Conservation (phyloP, 2,888 invertebrate genomes). For the Heliconius aoede region DNA sequence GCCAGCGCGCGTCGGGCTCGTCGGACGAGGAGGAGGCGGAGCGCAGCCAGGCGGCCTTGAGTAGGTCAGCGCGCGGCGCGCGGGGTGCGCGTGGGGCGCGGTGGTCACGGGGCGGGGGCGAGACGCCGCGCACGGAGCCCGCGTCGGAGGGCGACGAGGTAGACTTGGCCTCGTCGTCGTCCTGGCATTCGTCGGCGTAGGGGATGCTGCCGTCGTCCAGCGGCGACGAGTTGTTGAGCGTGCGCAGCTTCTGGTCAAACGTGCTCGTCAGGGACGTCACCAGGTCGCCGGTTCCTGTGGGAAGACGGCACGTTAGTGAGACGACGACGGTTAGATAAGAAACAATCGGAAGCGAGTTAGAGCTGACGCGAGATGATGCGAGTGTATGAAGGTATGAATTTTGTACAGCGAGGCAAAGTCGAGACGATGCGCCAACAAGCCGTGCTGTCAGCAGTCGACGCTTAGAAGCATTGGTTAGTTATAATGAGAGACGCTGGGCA, state of each 20-base stretch:
- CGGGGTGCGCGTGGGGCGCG: slow-evolving; percentile 30
- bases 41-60: slow-evolving; percentile 79
- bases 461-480: slow-evolving; percentile 72
- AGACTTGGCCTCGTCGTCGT: slow-evolving; percentile 76
- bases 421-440: slow-evolving; percentile 55
- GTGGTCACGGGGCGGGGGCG: slow-evolving; percentile 46
- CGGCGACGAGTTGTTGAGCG: slow-evolving; percentile 87
- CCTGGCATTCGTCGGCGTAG: slow-evolving; percentile 88
- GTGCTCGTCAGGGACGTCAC: slow-evolving; percentile 92
- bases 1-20: slow-evolving; percentile 62
- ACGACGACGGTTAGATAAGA: neutral
- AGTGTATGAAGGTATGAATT: slow-evolving; percentile 53
- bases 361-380: slow-evolving; percentile 56
- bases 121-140: slow-evolving; percentile 48
- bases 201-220: slow-evolving; percentile 88
- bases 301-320: slow-evolving; percentile 49
- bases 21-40: slow-evolving; percentile 69
- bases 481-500: slow-evolving; percentile 51
- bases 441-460: slow-evolving; percentile 70
- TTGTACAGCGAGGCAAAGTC: slow-evolving; percentile 49
- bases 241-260: slow-evolving; percentile 92
- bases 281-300: slow-evolving; percentile 92
- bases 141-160: slow-evolving; percentile 66
- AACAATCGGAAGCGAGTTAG: slow-evolving; percentile 71
- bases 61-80: slow-evolving; percentile 62